Evolutionary conservation across 2,797 vertebrate genomes (phyloP), one percentile per base, ranked within the genome.

Genomic region (Acanthornis magna): DNA sequence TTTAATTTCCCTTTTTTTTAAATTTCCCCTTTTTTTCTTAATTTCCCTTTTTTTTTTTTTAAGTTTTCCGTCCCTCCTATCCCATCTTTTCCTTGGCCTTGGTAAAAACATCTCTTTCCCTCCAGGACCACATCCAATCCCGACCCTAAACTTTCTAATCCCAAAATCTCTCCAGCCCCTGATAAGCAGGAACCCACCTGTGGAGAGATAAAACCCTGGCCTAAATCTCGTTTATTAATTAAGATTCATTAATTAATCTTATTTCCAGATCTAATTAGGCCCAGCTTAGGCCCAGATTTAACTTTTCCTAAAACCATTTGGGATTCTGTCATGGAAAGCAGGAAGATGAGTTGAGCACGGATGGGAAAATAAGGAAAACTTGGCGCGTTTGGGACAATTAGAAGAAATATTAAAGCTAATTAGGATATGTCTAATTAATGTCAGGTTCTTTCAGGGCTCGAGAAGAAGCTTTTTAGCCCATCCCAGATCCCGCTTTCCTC

Each of bases 321-420:
- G 22, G 55, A 26, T 85, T 18, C 42, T 55, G 66, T 48, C 47
- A 26, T 0, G 12, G 61, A 61, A 66, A 74, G 11, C 23, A 42
- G 43, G 29, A 10, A 10, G 12, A 74, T 7, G n/a, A 26, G 20
- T 5, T 61, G 74, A 27, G 17, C 19, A 22, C 0, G 0, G 10
- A 32, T 10, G 54, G 30, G 29, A 72, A 76, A 88, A 68, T 10
- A 11, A 18, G 30, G 48, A 71, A 67, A 85, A 34, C 25, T 7
- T 58, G 16, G 25, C 57, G 9, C 8, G 5, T 10, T 30, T 27
- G 21, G 63, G 45, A 26, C 29, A 68, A 63, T 43, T 22, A 11
- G n/a, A 9, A 14, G 48, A 45, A 70, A 22, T 73, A 12, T 14
- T 79, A 7, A 23, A 68, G 18, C 29, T 45, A 54, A 70, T 50